These are phyloP conservation scores for Aphis gossypii DNA, from an alignment of 1,140 invertebrate genomes.

Conservation along the genomic window DNA sequence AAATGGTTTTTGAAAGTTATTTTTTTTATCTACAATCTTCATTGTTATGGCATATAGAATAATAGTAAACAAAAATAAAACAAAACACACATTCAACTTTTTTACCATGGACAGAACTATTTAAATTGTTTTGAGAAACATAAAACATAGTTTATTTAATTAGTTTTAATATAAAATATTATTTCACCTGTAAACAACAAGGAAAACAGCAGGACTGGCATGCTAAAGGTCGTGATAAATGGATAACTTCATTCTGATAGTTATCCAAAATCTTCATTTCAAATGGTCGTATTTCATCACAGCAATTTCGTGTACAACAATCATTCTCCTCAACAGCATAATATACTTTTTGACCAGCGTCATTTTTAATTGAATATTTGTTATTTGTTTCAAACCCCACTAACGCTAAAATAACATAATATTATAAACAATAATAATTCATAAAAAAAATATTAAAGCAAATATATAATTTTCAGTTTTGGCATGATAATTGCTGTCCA, in stretches of 20 bases:
- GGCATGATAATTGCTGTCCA: neutral
- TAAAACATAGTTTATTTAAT: neutral
- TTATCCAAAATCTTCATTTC: conserved; percentile 87
- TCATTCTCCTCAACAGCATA: conserved; percentile 85
- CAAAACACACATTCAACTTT: no score
- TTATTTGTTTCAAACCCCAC: conserved; percentile 91
- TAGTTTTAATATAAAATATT: neutral
- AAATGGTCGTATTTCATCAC: conserved; percentile 80
- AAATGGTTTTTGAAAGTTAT: neutral
- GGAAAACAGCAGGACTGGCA: conserved; percentile 82
- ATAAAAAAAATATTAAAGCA: neutral
- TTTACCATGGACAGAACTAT: no score
- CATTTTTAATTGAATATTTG: conserved; percentile 83
- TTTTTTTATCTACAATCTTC: neutral
- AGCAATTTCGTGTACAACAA: conserved; percentile 79
- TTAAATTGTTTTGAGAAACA: no score
- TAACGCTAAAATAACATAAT: conserved; percentile 68
- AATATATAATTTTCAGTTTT: no score
- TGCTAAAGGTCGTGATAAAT: conserved; percentile 74
- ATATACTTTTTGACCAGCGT: conserved; percentile 80
- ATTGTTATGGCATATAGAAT: neutral
- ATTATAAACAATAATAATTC: neutral
- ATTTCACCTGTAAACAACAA: conserved; percentile 80
- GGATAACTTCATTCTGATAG: conserved; percentile 77
- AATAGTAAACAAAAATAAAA: neutral